phyloP scores from a whole-genome alignment of 2,113 vertebrate species.

The Jacana jacana region DNA sequence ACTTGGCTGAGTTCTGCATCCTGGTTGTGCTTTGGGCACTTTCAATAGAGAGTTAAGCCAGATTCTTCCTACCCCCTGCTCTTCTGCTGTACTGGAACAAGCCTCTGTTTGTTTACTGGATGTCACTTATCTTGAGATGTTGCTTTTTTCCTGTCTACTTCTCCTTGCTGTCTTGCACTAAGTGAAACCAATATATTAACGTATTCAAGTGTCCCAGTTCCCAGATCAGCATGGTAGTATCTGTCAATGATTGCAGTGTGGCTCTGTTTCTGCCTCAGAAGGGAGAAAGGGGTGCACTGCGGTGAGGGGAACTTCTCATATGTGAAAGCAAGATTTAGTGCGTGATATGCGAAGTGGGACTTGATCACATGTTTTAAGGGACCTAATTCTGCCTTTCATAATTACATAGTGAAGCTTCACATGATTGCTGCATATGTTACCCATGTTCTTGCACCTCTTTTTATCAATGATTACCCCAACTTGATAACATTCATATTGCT shows the following conservation, averaged over 20 bases:
- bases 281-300: neutral
- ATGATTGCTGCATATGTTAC: neutral
- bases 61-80: neutral
- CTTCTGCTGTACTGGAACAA: neutral
- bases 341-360: neutral
- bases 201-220: neutral
- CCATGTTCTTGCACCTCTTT: neutral
- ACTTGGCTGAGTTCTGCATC: neutral
- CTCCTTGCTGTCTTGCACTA: neutral
- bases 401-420: neutral
- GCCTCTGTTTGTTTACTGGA: conserved; percentile 19
- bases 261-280: neutral
- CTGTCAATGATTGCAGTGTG: neutral
- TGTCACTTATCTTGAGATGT: neutral
- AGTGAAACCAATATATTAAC: neutral
- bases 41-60: neutral
- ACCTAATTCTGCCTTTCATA: neutral
- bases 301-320: neutral
- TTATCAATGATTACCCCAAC: fast-evolving
- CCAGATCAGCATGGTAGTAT: neutral
- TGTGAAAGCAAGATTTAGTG: neutral
- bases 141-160: neutral
- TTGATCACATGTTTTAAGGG: neutral
- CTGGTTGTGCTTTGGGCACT: neutral
- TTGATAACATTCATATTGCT: fast-evolving